Conservation (phyloP, 2,113 vertebrate species). For the Diadophis punctatus region DNA sequence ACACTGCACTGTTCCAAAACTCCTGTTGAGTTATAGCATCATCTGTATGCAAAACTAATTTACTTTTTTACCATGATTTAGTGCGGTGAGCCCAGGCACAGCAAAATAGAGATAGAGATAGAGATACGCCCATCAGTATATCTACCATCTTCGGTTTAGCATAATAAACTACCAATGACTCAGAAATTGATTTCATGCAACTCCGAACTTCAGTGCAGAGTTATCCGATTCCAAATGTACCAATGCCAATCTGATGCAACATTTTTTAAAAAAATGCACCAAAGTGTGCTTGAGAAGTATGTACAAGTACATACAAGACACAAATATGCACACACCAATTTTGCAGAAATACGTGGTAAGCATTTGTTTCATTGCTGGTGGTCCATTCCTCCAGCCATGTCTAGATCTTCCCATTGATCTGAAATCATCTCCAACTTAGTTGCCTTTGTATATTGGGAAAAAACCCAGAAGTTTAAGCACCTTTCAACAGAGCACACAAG, state of each 20-base stretch:
- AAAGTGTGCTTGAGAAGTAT: neutral
- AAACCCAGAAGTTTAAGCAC: slow-evolving; percentile 56
- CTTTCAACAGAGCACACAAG: slow-evolving; percentile 68
- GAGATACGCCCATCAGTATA: neutral
- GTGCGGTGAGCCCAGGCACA: neutral
- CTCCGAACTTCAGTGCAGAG: neutral
- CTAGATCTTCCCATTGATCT: slow-evolving; percentile 1
- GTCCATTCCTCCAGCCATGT: slow-evolving; percentile 25
- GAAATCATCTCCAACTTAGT: slow-evolving; percentile 21
- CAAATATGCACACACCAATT: neutral
- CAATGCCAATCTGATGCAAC: neutral
- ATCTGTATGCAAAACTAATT: neutral
- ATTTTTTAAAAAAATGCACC: neutral
- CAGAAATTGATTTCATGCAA: neutral
- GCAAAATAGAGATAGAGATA: neutral
- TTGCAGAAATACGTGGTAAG: neutral
- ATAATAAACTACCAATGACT: neutral
- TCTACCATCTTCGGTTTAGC: neutral
- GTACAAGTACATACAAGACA: neutral
- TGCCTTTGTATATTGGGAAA: slow-evolving; percentile 54
- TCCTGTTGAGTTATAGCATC: neutral
- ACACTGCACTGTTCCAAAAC: neutral
- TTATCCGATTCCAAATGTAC: neutral
- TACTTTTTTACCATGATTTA: neutral
- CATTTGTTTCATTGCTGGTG: neutral